Evolutionary conservation across 2,797 vertebrate genomes (phyloP), one percentile per base, ranked within the genome.

Genomic region (Enteromius paludinosus): DNA sequence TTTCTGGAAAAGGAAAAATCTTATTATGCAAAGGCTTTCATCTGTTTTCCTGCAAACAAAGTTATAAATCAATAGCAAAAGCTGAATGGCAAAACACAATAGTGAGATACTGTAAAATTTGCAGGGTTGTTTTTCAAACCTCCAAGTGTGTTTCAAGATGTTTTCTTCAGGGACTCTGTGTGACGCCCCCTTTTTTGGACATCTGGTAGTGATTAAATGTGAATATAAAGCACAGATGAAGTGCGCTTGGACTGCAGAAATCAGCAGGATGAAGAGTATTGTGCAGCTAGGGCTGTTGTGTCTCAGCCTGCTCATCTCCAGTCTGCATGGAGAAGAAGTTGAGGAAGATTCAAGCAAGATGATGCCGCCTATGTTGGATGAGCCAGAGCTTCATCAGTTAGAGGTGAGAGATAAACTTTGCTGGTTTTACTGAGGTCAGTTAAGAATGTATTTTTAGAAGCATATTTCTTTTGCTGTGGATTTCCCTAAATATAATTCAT

Each of bases 221-320:
- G 41, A 64, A 65, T 90, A 90, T 87, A 87, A 91, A 91, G 64
- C 45, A 8, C 20, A 35, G 43, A 18, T 35, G 35, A 73, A 43
- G 68, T 64, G 47, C 4, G 18, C 30, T 65, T 43, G 41, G 35
- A 72, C 65, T 66, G 83, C 56, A 75, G 35, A 87, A 15, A 49
- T 52, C 47, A 62, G 65, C 82, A 86, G 33, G 15, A 92, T 93
- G 91, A 86, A 85, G 65, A 61, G 38, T 28, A 15, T 35, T 35
- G 62, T 88, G 66, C 66, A 88, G 25, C 64, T 91, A 73, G 47
- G 87, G 43, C 61, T 92, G 76, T 28, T 91, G 41, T 78, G 64
- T 72, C 71, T 80, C 43, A 83, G 83, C 33, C 83, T 90, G 86
- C 56, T 91, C 71, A 62, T 84, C 62, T 65, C 61, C 30, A 28